A percentile compares a stretch with the other conserved stretches of the same genome.
Conservation (phyloP, 2,113 vertebrate species). For the Albula glossodonta region DNA sequence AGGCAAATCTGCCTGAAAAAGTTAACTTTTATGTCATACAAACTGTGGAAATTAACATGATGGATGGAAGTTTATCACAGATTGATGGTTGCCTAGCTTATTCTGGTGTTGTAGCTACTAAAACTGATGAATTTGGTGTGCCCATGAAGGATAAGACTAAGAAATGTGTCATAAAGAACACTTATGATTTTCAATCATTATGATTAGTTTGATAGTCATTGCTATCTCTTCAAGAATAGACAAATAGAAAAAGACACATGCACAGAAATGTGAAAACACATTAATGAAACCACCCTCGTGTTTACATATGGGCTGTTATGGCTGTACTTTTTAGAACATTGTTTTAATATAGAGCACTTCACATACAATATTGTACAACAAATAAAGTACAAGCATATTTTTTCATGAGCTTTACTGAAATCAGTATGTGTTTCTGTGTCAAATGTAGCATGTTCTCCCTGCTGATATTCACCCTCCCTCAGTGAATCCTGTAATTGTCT, state of each 20-base stretch:
- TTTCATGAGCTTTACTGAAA: too few species aligned
- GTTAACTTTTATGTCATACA: not conserved
- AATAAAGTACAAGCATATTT: too few species aligned
- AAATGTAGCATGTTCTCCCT: not conserved
- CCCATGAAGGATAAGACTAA: not conserved
- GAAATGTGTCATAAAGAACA: not conserved
- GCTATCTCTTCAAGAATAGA: too few species aligned
- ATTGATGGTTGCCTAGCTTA: not conserved
- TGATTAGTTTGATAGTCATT: too few species aligned
- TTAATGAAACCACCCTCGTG: too few species aligned
- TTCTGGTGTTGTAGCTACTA: not conserved
- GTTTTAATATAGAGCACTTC: too few species aligned
- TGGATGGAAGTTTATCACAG: not conserved
- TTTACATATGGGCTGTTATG: too few species aligned
- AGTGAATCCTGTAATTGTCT: conserved; percentile 11
- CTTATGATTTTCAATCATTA: too few species aligned
- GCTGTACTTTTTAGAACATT: too few species aligned
- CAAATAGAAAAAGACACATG: too few species aligned
- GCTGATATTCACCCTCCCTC: not conserved
- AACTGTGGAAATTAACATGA: not conserved
- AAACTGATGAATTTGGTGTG: not conserved
- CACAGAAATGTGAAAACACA: conserved; percentile 67
- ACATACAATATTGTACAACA: too few species aligned
- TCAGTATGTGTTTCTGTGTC: too few species aligned
- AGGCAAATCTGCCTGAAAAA: not conserved